phyloP scores from a whole-genome alignment of 2,888 invertebrate species.

The Rapana venosa region DNA sequence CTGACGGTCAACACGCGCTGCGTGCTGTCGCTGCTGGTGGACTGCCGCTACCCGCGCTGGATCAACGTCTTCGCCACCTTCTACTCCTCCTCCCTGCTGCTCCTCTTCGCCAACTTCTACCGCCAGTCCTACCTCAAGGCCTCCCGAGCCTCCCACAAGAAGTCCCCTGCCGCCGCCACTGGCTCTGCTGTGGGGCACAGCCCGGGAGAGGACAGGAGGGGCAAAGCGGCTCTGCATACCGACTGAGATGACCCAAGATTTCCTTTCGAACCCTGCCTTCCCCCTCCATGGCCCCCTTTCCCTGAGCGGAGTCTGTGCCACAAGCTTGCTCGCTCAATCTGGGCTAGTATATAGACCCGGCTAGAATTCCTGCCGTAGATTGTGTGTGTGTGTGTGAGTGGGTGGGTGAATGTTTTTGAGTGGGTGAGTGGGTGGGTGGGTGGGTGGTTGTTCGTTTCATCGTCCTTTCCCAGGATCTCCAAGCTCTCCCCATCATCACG shows the following conservation, averaged over 20 bases:
- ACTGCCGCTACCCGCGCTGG: constrained; percentile 68
- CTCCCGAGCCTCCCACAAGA: background rate
- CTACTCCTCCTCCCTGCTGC: constrained; percentile 95
- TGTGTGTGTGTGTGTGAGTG: background rate
- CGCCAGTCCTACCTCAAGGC: constrained; percentile 85
- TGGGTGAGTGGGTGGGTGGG: background rate
- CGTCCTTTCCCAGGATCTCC: too few species aligned
- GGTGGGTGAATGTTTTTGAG: background rate
- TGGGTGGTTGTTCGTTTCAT: background rate
- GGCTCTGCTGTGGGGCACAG: background rate
- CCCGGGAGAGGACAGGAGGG: background rate
- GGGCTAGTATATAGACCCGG: too few species aligned
- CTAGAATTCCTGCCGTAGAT: background rate
- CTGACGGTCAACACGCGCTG: constrained; percentile 74
- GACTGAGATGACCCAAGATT: background rate
- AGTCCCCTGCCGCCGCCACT: background rate
- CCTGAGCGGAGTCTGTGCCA: background rate
- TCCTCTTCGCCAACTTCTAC: constrained; percentile 95
- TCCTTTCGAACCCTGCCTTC: too few species aligned
- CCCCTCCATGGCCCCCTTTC: background rate
- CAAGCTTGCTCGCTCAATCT: too few species aligned
- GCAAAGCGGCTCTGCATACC: background rate
- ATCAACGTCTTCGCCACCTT: constrained; percentile 79
- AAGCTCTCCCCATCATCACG: too few species aligned
- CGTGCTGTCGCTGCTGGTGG: constrained; percentile 56